These are phyloP conservation scores for Neodiprion virginianus DNA, from an alignment of 1,140 invertebrate species.

Conservation along the genomic window DNA sequence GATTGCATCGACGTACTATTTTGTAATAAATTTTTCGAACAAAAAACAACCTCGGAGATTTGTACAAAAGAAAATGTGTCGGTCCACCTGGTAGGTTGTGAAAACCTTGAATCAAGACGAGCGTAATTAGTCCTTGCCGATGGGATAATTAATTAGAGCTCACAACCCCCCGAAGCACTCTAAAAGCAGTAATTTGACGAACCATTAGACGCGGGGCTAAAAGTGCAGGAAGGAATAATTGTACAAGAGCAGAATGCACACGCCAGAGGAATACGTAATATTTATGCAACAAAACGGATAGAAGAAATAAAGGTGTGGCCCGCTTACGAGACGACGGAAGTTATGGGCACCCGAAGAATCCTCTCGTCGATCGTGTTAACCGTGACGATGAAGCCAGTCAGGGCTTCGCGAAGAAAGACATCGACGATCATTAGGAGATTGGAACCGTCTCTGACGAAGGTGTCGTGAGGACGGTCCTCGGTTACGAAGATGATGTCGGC, in stretches of 20 bases:
- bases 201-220: no score
- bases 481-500: slow-evolving; percentile 87
- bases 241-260: neutral
- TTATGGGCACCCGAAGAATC: slow-evolving; percentile 70
- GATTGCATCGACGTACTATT: neutral
- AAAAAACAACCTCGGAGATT: no score
- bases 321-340: slow-evolving; percentile 70
- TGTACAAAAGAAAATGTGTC: no score
- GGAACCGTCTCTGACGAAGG: slow-evolving; percentile 75
- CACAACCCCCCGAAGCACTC: no score
- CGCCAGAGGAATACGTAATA: neutral
- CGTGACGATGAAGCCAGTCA: slow-evolving; percentile 70
- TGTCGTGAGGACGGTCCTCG: slow-evolving; percentile 80
- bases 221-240: no score
- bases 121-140: no score
- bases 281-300: neutral
- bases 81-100: no score
- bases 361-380: slow-evolving; percentile 74
- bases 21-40: neutral
- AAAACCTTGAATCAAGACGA: no score
- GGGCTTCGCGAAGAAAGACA: slow-evolving; percentile 70
- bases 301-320: neutral
- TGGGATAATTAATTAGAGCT: no score
- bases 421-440: slow-evolving; percentile 70
- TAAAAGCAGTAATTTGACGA: no score